Conservation (phyloP, 2,888 invertebrate species). For the Drosophila kuntzei region DNA sequence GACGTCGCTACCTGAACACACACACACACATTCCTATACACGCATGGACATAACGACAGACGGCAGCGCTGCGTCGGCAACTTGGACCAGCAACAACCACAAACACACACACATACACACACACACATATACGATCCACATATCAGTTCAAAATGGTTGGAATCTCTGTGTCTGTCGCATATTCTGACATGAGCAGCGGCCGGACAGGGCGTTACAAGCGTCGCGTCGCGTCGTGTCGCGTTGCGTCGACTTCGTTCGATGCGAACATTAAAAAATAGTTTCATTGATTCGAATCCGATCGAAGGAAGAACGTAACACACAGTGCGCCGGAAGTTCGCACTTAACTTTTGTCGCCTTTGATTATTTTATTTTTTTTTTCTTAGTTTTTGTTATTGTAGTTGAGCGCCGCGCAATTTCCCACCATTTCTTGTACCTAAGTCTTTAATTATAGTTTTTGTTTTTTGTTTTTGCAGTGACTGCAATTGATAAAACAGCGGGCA, state of each 20-base stretch:
- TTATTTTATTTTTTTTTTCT: slow-evolving; percentile 4
- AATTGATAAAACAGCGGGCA: slow-evolving; percentile 54
- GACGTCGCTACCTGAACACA: slow-evolving; percentile 52
- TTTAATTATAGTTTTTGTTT: slow-evolving; percentile 57
- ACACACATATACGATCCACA: too few relatives aligned
- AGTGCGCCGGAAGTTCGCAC: slow-evolving; percentile 71
- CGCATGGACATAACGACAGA: slow-evolving; percentile 35
- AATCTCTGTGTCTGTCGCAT: slow-evolving; percentile 72
- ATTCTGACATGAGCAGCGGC: slow-evolving; percentile 62
- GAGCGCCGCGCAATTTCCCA: slow-evolving; percentile 65
- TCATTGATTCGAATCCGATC: slow-evolving; percentile 39
- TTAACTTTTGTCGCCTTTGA: slow-evolving; percentile 73
- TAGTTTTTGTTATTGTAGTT: slow-evolving; percentile 7
- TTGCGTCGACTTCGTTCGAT: slow-evolving; percentile 6
- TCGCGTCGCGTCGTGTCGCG: slow-evolving; percentile 4
- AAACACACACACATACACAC: slow-evolving; percentile 14
- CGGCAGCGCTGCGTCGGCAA: slow-evolving; percentile 61
- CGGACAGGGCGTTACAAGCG: slow-evolving; percentile 60
- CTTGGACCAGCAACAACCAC: slow-evolving; percentile 51
- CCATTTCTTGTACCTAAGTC: slow-evolving; percentile 50
- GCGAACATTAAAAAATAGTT: slow-evolving; percentile 56
- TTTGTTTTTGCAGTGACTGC: slow-evolving; percentile 44
- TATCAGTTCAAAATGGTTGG: slow-evolving; percentile 78
- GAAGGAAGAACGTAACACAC: slow-evolving; percentile 52
- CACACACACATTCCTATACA: slow-evolving; percentile 32